Conservation (phyloP, 2,797 vertebrate species). For the Enteromius mattozi region DNA sequence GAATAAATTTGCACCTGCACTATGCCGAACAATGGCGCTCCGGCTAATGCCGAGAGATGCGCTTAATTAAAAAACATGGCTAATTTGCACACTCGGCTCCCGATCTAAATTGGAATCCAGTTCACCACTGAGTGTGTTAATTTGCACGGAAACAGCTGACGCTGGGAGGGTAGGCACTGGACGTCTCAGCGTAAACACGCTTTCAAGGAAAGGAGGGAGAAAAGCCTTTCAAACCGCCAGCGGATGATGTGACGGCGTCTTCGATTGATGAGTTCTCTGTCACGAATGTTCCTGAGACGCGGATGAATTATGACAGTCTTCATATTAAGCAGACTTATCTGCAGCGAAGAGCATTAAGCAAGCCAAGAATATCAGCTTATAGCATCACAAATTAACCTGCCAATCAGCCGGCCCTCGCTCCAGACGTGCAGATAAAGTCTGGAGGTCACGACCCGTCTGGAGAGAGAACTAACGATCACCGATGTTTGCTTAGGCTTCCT, state of each 20-base stretch:
- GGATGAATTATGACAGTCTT: constrained; percentile 85
- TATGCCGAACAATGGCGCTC: constrained; percentile 78
- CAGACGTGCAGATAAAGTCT: constrained; percentile 81
- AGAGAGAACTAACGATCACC: constrained; percentile 23
- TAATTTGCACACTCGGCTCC: constrained; percentile 94
- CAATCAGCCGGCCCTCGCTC: constrained; percentile 79
- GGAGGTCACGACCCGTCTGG: constrained; percentile 73
- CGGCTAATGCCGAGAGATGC: constrained; percentile 73
- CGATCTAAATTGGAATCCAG: constrained; percentile 91
- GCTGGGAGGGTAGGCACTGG: constrained; percentile 78
- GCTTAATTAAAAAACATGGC: constrained; percentile 96
- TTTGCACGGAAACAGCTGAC: constrained; percentile 74
- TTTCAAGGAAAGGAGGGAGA: background rate
- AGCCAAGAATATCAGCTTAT: constrained; percentile 79
- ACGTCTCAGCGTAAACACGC: background rate
- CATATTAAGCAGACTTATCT: constrained; percentile 85
- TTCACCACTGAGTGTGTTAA: constrained; percentile 99
- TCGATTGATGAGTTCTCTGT: constrained; percentile 76
- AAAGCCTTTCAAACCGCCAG: background rate
- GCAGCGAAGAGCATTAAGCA: constrained; percentile 81
- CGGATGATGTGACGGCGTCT: constrained; percentile 66
- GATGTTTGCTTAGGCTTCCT: constrained; percentile 50
- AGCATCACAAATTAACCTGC: constrained; percentile 85
- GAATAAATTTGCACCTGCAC: constrained; percentile 95
- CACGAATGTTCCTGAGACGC: constrained; percentile 73